phyloP scores from a whole-genome alignment of 2,888 invertebrate genomes.

The Protodeltote pygarga region DNA sequence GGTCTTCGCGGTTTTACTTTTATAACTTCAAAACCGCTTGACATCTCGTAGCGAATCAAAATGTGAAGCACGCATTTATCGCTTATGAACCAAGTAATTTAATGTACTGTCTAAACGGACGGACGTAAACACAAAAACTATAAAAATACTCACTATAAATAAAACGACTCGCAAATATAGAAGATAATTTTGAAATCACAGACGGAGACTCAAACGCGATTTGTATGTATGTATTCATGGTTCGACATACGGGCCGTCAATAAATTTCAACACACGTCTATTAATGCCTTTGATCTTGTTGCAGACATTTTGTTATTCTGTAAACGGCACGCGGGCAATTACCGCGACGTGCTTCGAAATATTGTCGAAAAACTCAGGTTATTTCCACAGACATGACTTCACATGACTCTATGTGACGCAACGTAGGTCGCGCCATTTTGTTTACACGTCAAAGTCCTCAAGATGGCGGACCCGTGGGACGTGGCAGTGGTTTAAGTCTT shows the following conservation, averaged over 20 bases:
- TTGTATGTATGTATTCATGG: slow-evolving; percentile 71
- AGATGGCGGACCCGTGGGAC: slow-evolving; percentile 56
- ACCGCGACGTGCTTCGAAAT: slow-evolving; percentile 78
- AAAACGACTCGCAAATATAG: slow-evolving; percentile 44
- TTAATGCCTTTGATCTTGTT: slow-evolving; percentile 83
- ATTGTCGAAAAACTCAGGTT: slow-evolving; percentile 74
- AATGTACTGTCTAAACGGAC: slow-evolving; percentile 33
- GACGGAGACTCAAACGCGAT: slow-evolving; percentile 48
- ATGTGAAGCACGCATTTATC: slow-evolving; percentile 48
- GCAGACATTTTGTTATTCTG: slow-evolving; percentile 80
- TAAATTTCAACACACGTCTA: slow-evolving; percentile 84
- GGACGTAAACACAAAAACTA: slow-evolving; percentile 38
- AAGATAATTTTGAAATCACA: slow-evolving; percentile 45
- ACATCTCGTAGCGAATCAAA: slow-evolving; percentile 45
- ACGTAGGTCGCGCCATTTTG: slow-evolving; percentile 68
- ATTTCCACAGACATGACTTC: slow-evolving; percentile 59
- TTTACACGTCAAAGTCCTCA: slow-evolving; percentile 55
- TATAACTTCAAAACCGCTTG: slow-evolving; percentile 39
- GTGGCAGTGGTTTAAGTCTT: slow-evolving; percentile 34
- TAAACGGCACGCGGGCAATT: slow-evolving; percentile 75
- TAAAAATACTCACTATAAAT: slow-evolving; percentile 41
- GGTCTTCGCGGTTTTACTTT: slow-evolving; percentile 45
- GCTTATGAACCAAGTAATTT: slow-evolving; percentile 46
- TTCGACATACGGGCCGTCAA: slow-evolving; percentile 73
- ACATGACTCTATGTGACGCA: too few relatives aligned